These are phyloP conservation scores for Volucella inanis DNA, from an alignment of 2,888 invertebrate genomes.

Conservation along the genomic window DNA sequence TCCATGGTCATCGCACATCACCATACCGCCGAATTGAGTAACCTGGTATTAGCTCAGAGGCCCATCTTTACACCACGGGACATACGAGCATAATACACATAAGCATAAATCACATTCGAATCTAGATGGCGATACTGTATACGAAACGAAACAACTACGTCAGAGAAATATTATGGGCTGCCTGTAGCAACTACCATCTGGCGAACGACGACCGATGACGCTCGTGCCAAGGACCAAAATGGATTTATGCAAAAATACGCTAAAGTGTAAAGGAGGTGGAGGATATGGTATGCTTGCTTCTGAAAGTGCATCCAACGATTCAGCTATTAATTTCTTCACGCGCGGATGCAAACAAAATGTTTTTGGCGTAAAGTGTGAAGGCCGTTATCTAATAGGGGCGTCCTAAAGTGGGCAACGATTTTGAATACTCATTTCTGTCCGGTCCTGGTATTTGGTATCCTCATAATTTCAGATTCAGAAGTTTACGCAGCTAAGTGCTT, in stretches of 20 bases:
- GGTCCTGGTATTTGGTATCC: constrained; percentile 22
- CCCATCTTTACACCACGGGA: constrained; percentile 49
- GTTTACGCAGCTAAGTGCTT: constrained; percentile 20
- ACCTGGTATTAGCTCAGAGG: constrained; percentile 32
- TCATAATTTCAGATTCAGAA: constrained; percentile 10
- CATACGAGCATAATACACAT: constrained; percentile 40
- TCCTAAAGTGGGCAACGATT: constrained; percentile 27
- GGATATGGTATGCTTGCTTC: constrained; percentile 8
- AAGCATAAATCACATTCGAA: constrained; percentile 70
- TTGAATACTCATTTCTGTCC: constrained; percentile 12
- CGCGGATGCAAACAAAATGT: constrained; percentile 59
- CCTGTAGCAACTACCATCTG: too few relatives aligned
- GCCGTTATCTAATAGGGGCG: constrained; percentile 49
- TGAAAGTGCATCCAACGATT: constrained; percentile 13
- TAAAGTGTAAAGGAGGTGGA: neutral
- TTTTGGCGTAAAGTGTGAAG: constrained; percentile 52
- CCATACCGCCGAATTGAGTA: neutral
- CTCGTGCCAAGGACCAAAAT: constrained; percentile 16
- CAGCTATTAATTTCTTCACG: constrained; percentile 40
- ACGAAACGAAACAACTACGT: constrained; percentile 6
- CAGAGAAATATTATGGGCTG: constrained; percentile 5
- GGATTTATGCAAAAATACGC: constrained; percentile 66
- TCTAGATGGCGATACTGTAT: constrained; percentile 46
- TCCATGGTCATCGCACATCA: neutral
- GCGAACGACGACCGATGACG: neutral